Percentiles rank a stretch among this genome's conserved stretches.
phyloP scores from a whole-genome alignment of 2,888 invertebrate species.

The Tachina lurida region DNA sequence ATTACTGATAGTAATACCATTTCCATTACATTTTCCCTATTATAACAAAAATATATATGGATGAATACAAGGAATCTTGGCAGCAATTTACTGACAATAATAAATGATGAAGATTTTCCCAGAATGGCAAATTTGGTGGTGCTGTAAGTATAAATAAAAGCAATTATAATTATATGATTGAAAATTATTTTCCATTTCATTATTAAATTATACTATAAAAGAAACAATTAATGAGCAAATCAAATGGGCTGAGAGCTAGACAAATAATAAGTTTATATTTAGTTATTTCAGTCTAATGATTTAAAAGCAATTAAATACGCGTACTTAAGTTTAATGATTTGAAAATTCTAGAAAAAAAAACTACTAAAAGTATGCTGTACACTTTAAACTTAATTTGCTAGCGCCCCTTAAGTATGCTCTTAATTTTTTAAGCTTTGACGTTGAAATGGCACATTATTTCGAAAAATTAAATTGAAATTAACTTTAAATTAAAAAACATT shows the following conservation, averaged over 20 bases:
- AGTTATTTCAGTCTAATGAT: background rate
- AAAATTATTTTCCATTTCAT: too few species aligned
- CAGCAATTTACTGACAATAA: slow-evolving; percentile 88
- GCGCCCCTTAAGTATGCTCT: slow-evolving; percentile 6
- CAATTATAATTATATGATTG: background rate
- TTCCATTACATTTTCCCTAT: background rate
- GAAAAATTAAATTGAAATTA: background rate
- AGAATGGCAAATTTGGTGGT: slow-evolving; percentile 88
- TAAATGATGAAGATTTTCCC: slow-evolving; percentile 88
- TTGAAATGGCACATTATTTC: too few species aligned
- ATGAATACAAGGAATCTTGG: slow-evolving; percentile 87
- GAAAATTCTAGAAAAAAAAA: too few species aligned
- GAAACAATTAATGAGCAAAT: too few species aligned
- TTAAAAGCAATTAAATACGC: background rate
- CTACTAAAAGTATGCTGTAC: slow-evolving; percentile 3
- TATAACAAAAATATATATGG: background rate
- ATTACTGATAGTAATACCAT: background rate
- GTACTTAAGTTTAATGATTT: background rate
- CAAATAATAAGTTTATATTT: background rate
- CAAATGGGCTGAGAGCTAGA: background rate
- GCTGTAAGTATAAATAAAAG: slow-evolving; percentile 87
- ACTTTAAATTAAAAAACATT: background rate
- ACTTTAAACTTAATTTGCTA: background rate
- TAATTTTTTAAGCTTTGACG: background rate
- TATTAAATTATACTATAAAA: too few species aligned